Conservation (phyloP, 2,113 vertebrate species). For the Eulemur rufifrons region DNA sequence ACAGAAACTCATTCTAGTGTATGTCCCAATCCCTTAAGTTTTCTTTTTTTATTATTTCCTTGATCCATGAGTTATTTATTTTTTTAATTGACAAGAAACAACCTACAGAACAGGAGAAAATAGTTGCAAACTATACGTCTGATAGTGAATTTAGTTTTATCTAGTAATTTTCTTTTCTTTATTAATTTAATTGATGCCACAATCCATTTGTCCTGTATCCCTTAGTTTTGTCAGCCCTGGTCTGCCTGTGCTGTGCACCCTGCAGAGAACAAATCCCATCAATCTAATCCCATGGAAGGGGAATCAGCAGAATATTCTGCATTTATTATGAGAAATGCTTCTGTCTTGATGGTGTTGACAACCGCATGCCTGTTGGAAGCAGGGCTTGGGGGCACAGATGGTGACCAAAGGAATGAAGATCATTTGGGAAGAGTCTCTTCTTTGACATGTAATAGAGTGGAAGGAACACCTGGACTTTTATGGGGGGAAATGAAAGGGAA, state of each 20-base stretch:
- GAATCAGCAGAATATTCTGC: neutral
- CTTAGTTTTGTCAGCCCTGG: neutral
- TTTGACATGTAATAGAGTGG: slow-evolving; percentile 49
- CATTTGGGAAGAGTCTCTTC: slow-evolving; percentile 27
- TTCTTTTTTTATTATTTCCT: neutral
- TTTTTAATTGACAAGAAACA: neutral
- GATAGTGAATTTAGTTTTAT: neutral
- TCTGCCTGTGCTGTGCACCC: neutral
- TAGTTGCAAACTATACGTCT: neutral
- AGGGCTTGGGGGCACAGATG: slow-evolving; percentile 63
- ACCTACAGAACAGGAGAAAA: neutral
- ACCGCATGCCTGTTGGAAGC: slow-evolving; percentile 54
- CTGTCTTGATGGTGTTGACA: slow-evolving; percentile 65
- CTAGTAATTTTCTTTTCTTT: neutral
- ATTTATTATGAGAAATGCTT: slow-evolving; percentile 62
- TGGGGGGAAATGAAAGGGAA: slow-evolving; percentile 67
- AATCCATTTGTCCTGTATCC: neutral
- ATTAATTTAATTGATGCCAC: neutral
- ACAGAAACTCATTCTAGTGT: neutral
- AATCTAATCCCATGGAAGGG: neutral
- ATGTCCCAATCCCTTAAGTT: neutral
- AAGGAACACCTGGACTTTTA: slow-evolving; percentile 71
- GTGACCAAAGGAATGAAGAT: slow-evolving; percentile 56
- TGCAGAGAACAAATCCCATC: neutral
- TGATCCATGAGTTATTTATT: neutral